Evolutionary conservation across 2,797 vertebrate species (phyloP), one percentile per base, ranked within the genome.

Genomic region (Fratercula arctica): DNA sequence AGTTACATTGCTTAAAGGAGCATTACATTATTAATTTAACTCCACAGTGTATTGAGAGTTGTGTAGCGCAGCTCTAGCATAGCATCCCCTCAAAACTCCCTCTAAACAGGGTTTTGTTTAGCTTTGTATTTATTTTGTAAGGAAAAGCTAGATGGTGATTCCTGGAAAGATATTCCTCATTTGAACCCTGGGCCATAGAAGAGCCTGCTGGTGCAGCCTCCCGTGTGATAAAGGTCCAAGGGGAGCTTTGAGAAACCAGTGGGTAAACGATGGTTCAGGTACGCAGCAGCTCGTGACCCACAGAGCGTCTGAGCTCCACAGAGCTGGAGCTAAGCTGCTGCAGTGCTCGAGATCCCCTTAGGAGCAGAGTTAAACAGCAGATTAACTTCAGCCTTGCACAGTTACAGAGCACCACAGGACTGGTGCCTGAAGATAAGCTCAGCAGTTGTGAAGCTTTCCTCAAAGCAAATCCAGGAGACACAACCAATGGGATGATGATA

Each of bases 391-490:
- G 68, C 64, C 48, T 68, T n/a, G 17, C 1, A 0, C 59, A 46
- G 70, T 17, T 91, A 31, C 51, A 50, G 37, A 89, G 64, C 64
- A 66, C 75, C 72, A 53, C 60, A 94, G 60, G 21, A 87, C 81
- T 96, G 81, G 51, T 18, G 46, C 57, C 78, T 54, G 57, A 78
- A 95, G 92, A 97, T 93, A 96, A 95, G 86, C 88, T 80, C 2
- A 0, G 56, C 70, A 20, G n/a, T 51, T 41, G 41, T 39, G 84
- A 70, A 90, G 67, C 28, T 95, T 82, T 64, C 75, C 53, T 87
- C 61, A 14, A 1, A 61, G 69, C 25, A 75, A 95, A 95, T 87
- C 73, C 19, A 2, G 37, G 45, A 93, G 33, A 74, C 3, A 1
- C 50, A 77, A 87, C 39, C 59, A 87, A 51, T 11, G 17, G 75